phyloP scores from a whole-genome alignment of 2,113 vertebrate genomes.

The Thymallus thymallus region DNA sequence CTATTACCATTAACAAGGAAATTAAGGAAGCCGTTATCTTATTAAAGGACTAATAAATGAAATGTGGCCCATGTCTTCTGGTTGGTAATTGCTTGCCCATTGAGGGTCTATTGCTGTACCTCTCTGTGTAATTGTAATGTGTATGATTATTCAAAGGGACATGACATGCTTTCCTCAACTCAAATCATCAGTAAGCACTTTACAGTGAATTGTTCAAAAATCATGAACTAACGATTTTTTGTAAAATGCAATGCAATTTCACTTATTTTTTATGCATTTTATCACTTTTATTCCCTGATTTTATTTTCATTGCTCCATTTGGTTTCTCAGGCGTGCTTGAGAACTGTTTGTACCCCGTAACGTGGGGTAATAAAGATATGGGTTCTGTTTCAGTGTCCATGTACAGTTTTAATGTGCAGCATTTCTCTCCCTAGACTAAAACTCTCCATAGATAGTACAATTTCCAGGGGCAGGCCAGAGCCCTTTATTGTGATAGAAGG shows the following conservation, averaged over 20 bases:
- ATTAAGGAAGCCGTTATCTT: conserved; percentile 73
- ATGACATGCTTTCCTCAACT: conserved; percentile 61
- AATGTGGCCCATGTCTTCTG: conserved; percentile 74
- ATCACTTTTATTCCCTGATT: conserved; percentile 53
- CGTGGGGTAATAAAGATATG: conserved; percentile 64
- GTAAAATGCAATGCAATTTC: conserved; percentile 75
- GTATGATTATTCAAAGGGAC: conserved; percentile 69
- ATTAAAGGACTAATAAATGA: conserved; percentile 81
- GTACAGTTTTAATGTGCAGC: conserved; percentile 61
- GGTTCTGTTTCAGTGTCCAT: conserved; percentile 68
- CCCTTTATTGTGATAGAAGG: conserved; percentile 53
- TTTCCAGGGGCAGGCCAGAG: no score
- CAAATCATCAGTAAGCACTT: conserved; percentile 72
- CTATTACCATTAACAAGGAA: conserved; percentile 72
- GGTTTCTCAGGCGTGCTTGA: conserved; percentile 71
- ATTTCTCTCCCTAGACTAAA: conserved; percentile 55
- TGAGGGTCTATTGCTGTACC: conserved; percentile 67
- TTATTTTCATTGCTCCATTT: conserved; percentile 60
- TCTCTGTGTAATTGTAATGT: conserved; percentile 65
- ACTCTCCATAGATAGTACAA: conserved; percentile 61
- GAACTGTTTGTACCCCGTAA: conserved; percentile 69
- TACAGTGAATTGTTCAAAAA: conserved; percentile 70
- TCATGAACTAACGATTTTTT: conserved; percentile 52
- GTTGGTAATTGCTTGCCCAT: conserved; percentile 72
- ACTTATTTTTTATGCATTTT: conserved; percentile 73